These are phyloP conservation scores for Semnornis frantzii DNA, from an alignment of 2,113 vertebrate species.

Conservation along the genomic window DNA sequence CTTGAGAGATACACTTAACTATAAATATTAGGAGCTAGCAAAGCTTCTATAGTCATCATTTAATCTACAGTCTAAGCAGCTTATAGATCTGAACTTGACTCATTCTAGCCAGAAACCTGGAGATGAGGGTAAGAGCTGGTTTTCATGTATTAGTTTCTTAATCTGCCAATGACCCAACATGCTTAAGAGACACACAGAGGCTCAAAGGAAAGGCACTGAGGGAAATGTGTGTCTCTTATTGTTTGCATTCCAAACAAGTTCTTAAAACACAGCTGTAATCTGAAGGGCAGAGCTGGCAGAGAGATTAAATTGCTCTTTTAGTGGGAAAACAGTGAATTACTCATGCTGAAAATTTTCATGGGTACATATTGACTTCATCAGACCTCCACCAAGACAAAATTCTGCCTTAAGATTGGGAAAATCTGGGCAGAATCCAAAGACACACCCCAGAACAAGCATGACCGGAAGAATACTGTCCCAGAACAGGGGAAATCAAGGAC, in stretches of 20 bases:
- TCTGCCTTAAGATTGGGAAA: not conserved
- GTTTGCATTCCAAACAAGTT: not conserved
- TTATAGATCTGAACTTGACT: slow-evolving; percentile 39
- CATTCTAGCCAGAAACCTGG: slow-evolving; percentile 31
- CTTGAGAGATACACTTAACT: slow-evolving; percentile 26
- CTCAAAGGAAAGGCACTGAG: not conserved
- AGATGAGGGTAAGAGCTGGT: not conserved
- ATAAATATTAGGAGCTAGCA: slow-evolving; percentile 50
- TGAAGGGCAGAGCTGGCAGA: not conserved
- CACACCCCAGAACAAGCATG: not conserved
- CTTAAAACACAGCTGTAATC: not conserved
- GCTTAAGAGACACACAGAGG: not conserved
- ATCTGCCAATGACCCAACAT: slow-evolving; percentile 38
- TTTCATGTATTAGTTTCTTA: slow-evolving; percentile 60
- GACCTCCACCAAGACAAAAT: not conserved
- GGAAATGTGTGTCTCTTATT: not conserved
- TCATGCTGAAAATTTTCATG: not conserved
- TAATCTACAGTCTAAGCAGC: slow-evolving; percentile 32
- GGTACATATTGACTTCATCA: not conserved
- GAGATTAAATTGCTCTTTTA: not conserved
- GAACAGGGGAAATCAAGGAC: not conserved
- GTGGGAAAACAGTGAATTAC: not conserved
- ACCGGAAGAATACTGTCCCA: not conserved
- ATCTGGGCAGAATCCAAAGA: not conserved
- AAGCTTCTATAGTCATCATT: slow-evolving; percentile 20